Percentiles rank a stretch among this genome's conserved stretches.
Evolutionary conservation across 2,797 vertebrate species (phyloP).

Genomic region (Buphagus erythrorhynchus): DNA sequence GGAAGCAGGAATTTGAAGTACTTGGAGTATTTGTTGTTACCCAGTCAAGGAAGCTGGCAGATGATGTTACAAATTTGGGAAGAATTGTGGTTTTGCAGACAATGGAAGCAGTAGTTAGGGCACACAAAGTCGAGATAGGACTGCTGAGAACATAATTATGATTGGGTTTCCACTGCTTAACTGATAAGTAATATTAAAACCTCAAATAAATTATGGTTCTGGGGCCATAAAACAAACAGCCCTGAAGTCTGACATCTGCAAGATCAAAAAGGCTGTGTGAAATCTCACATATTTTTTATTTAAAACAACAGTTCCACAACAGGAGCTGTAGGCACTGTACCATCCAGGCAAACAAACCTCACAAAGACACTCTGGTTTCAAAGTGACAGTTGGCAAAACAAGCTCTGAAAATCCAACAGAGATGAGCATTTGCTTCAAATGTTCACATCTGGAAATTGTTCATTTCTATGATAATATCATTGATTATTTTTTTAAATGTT

Average conservation of each 20-base stretch:
- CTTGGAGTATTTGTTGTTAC: not conserved
- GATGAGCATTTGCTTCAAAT: not conserved
- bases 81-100: constrained; percentile 39
- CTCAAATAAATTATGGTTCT: not conserved
- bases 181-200: constrained; percentile 9
- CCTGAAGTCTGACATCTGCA: not conserved
- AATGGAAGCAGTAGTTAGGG: not conserved
- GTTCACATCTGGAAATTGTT: not conserved
- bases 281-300: not conserved
- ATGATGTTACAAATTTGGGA: constrained; percentile 13
- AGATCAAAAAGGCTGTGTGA: not conserved
- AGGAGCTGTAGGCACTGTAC: not conserved
- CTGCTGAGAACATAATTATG: not conserved
- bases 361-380: not conserved
- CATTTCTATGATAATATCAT: not conserved
- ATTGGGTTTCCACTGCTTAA: not conserved
- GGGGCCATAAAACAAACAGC: not conserved
- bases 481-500: not conserved
- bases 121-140: not conserved
- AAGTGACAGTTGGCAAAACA: not conserved
- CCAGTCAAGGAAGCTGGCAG: constrained; percentile 32
- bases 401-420: not conserved
- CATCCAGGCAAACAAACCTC: not conserved
- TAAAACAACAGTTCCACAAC: not conserved
- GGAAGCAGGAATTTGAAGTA: not conserved